Conservation (phyloP, 2,113 vertebrate species). For the Leucosticte australis region DNA sequence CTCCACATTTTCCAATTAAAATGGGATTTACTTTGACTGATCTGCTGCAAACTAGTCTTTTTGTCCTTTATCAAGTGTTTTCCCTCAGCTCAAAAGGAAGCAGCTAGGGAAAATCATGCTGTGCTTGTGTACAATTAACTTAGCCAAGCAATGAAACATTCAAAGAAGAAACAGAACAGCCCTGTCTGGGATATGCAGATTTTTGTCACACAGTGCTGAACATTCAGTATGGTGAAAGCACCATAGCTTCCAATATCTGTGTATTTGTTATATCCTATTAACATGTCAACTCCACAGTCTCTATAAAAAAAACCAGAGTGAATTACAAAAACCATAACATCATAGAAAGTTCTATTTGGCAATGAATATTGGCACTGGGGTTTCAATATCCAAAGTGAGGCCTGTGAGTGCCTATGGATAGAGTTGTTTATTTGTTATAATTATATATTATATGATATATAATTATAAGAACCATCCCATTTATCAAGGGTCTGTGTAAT, state of each 20-base stretch:
- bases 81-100: slow-evolving; percentile 4
- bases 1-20: slow-evolving; percentile 31
- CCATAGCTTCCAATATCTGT: not conserved
- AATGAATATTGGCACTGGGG: not conserved
- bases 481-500: not conserved
- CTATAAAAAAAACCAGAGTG: not conserved
- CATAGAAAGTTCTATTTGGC: not conserved
- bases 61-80: not conserved
- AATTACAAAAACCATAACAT: not conserved
- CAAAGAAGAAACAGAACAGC: not conserved
- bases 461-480: not conserved
- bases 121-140: slow-evolving; percentile 11
- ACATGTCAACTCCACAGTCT: not conserved
- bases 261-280: not conserved
- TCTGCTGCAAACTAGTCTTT: not conserved
- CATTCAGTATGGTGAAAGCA: not conserved
- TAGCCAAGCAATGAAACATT: slow-evolving; percentile 2
- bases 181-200: not conserved
- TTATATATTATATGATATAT: no score
- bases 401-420: not conserved
- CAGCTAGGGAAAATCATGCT: slow-evolving; percentile 27
- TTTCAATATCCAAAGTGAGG: not conserved
- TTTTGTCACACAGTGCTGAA: not conserved
- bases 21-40: not conserved
- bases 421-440: not conserved